phyloP scores from a whole-genome alignment of 2,797 vertebrate species.

The Fratercula arctica region DNA sequence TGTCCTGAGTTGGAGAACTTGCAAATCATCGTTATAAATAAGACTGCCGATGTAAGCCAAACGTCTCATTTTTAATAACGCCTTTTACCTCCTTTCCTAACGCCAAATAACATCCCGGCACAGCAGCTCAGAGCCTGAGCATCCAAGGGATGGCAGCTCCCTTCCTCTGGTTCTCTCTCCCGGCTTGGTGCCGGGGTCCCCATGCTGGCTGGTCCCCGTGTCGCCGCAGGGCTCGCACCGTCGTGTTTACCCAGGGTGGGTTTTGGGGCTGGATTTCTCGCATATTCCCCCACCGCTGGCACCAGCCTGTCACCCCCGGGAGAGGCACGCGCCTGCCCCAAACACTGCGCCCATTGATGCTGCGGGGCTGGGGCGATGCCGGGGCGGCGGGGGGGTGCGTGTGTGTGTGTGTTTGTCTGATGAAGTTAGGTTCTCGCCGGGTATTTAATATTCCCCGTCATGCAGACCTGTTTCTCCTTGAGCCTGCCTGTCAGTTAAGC shows the following conservation, averaged over 20 bases:
- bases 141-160: neutral
- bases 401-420: slow-evolving; percentile 11
- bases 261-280: neutral
- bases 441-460: slow-evolving; percentile 59
- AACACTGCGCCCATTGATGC: slow-evolving; percentile 70
- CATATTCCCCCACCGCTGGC: neutral
- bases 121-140: neutral
- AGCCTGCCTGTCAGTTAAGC: slow-evolving; percentile 69
- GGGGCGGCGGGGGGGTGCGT: neutral
- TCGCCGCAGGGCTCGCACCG: neutral
- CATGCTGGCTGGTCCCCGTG: accelerated
- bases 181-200: neutral
- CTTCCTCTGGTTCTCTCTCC: neutral
- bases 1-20: slow-evolving; percentile 3
- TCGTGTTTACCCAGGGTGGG: neutral
- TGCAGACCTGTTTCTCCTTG: slow-evolving; percentile 55
- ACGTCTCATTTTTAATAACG: neutral
- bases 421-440: slow-evolving; percentile 12
- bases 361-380: neutral
- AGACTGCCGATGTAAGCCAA: neutral
- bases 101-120: accelerated
- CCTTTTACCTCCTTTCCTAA: slow-evolving; percentile 63
- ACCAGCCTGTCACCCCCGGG: neutral
- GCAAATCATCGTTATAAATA: neutral
- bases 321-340: neutral